Conservation (phyloP, 1,140 invertebrate genomes). For the Penaeus vannamei region DNA sequence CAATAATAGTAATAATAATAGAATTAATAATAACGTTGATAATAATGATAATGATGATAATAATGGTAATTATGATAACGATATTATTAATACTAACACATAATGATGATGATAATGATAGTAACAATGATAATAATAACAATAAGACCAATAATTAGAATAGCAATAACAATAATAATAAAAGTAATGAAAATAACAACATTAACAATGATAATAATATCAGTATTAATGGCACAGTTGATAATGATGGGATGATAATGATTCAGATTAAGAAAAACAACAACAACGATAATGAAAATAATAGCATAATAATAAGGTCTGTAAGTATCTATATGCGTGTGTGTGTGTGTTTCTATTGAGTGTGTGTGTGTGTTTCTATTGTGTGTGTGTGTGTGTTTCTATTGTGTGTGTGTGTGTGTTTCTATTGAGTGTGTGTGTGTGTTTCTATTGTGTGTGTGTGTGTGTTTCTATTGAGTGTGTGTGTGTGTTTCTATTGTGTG, state of each 20-base stretch:
- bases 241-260: neutral
- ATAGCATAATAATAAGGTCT: neutral
- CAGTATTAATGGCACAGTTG: neutral
- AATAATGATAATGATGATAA: neutral
- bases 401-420: too few species aligned
- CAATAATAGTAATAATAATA: neutral
- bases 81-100: neutral
- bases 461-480: too few species aligned
- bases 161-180: neutral
- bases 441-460: too few species aligned
- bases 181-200: neutral
- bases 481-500: too few species aligned
- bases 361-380: too few species aligned
- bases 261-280: neutral
- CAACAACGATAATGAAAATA: slow-evolving; percentile 8
- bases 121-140: too few species aligned
- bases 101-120: too few species aligned
- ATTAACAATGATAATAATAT: neutral
- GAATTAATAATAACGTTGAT: neutral
- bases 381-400: too few species aligned
- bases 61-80: neutral
- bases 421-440: too few species aligned
- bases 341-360: too few species aligned
- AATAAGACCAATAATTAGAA: neutral
- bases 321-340: too few species aligned